A percentile compares a stretch with the other conserved stretches of the same genome.
phyloP scores from a whole-genome alignment of 2,888 invertebrate genomes.

The Saturnia pavonia region DNA sequence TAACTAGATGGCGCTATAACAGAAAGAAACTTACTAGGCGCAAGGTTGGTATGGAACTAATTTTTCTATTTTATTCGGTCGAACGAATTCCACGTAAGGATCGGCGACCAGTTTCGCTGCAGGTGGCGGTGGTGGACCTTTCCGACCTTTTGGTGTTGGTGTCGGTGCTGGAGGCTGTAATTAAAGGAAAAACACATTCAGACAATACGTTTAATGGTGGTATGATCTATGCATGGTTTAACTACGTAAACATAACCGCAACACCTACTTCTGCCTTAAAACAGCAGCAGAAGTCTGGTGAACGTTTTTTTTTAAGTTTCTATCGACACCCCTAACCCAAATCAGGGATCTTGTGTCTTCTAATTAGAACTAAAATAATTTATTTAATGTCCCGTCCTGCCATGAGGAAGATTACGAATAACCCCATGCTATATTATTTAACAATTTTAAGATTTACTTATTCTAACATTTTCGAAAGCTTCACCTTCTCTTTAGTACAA shows the following conservation, averaged over 20 bases:
- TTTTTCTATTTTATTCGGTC: constrained; percentile 67
- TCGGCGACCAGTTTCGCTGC: constrained; percentile 75
- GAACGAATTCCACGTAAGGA: constrained; percentile 56
- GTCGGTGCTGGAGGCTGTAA: constrained; percentile 71
- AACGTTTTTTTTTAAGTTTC: no score
- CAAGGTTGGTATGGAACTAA: constrained; percentile 74
- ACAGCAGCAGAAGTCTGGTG: no score
- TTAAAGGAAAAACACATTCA: not conserved
- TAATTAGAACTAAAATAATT: no score
- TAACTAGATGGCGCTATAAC: constrained; percentile 6
- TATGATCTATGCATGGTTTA: not conserved
- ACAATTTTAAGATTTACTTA: no score
- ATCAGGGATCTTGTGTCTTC: no score
- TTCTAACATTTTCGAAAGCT: no score
- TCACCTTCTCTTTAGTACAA: no score
- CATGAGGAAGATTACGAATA: no score
- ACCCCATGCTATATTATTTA: no score
- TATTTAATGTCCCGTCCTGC: no score
- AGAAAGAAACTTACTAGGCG: constrained; percentile 64
- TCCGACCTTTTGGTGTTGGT: constrained; percentile 62
- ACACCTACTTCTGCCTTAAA: no score
- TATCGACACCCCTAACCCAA: no score
- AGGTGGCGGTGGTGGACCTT: constrained; percentile 41
- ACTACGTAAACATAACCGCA: not conserved
- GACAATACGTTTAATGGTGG: not conserved